Conservation (phyloP, 37 sponge, comb jelly and placozoan species). For the Lycopodina hypogea region DNA sequence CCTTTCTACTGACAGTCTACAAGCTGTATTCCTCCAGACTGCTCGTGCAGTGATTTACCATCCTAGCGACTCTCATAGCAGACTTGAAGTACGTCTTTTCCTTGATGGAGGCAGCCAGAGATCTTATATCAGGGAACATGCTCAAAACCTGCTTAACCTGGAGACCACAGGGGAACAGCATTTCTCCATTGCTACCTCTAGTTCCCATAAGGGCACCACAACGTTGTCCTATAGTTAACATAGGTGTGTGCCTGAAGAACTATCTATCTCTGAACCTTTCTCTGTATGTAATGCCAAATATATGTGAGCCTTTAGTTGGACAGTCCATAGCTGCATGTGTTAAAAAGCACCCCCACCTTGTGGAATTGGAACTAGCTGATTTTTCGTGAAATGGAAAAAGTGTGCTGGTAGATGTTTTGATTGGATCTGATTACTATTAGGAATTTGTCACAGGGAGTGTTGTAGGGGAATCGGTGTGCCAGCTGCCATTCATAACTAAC, state of each 20-base stretch:
- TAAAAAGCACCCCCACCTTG: slow-evolving; percentile 3
- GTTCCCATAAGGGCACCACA: neutral
- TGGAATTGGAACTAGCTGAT: slow-evolving; percentile 51
- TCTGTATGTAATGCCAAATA: slow-evolving; percentile 34
- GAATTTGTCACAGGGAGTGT: slow-evolving; percentile 11
- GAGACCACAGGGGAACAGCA: slow-evolving; percentile 5
- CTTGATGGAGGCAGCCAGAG: slow-evolving; percentile 47
- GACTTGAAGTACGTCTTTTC: slow-evolving; percentile 4
- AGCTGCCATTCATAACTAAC: slow-evolving; percentile 35
- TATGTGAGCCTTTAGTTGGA: slow-evolving; percentile 48
- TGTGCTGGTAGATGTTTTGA: neutral
- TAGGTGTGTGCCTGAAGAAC: slow-evolving; percentile 13
- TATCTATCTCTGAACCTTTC: slow-evolving; percentile 6
- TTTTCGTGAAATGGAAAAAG: neutral
- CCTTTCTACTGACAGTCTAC: neutral
- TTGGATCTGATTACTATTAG: no score
- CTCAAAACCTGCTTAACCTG: slow-evolving; percentile 10
- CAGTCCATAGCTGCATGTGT: slow-evolving; percentile 12
- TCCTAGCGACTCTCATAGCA: neutral
- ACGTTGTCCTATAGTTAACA: slow-evolving; percentile 39
- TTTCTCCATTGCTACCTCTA: neutral
- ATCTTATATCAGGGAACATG: slow-evolving; percentile 29
- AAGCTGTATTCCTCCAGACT: slow-evolving; percentile 30
- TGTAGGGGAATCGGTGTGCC: slow-evolving; percentile 19
- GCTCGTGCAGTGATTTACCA: slow-evolving; percentile 20